Conservation (phyloP, 2,888 invertebrate genomes). For the Acleris sparsana region DNA sequence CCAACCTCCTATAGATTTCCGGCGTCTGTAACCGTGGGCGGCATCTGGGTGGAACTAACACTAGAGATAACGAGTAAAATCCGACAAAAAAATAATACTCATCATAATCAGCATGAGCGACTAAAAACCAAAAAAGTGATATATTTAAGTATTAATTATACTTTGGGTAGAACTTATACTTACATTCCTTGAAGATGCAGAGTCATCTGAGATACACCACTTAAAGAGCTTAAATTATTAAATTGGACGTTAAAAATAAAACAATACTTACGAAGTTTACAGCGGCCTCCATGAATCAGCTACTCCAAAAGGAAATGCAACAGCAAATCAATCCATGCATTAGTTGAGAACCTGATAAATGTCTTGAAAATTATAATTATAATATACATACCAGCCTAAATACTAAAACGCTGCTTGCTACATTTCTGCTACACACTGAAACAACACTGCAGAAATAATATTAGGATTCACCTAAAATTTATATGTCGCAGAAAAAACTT, state of each 20-base stretch:
- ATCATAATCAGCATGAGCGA: too few species aligned
- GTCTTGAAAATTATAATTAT: conserved; percentile 3
- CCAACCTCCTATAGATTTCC: too few species aligned
- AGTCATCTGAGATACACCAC: background rate
- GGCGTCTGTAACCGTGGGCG: too few species aligned
- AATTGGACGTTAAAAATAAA: background rate
- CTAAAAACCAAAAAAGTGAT: background rate
- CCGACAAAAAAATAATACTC: too few species aligned
- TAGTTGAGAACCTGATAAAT: conserved; percentile 4
- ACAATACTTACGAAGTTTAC: conserved; percentile 23
- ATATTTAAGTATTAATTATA: background rate
- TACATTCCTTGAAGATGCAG: background rate
- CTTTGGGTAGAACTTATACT: background rate
- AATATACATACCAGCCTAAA: conserved; percentile 18
- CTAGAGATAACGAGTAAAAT: too few species aligned
- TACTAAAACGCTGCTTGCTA: conserved; percentile 7
- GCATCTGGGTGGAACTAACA: too few species aligned
- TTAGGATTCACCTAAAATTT: too few species aligned
- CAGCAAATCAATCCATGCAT: background rate
- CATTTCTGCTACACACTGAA: conserved; percentile 16
- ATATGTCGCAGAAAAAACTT: background rate
- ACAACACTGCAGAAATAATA: conserved; percentile 20
- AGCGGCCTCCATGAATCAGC: conserved; percentile 1
- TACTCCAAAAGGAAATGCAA: background rate
- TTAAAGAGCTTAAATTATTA: too few species aligned